Evolutionary conservation across 1,140 invertebrate genomes (phyloP).

Genomic region (Aricia agestis): DNA sequence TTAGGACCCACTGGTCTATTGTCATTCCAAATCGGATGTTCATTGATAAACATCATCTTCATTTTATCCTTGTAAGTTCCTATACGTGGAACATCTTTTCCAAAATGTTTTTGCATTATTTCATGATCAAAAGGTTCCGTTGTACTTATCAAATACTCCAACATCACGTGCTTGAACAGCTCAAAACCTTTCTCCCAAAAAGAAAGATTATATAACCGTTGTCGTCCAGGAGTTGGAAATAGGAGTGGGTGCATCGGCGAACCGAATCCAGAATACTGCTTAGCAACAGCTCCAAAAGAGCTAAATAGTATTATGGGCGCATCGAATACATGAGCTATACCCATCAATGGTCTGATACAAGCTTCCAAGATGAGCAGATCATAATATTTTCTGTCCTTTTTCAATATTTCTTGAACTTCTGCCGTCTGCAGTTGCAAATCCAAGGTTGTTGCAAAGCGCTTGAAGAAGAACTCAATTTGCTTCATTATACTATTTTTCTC

Average conservation of each 20-base stretch:
- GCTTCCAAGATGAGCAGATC: slow-evolving; percentile 55
- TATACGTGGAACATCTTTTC: slow-evolving; percentile 50
- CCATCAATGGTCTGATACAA: slow-evolving; percentile 31
- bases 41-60: slow-evolving; percentile 75
- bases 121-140: slow-evolving; percentile 20
- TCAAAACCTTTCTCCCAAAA: slow-evolving; percentile 47
- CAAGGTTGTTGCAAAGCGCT: slow-evolving; percentile 30
- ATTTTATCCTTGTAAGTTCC: slow-evolving; percentile 66
- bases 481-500: slow-evolving; percentile 21
- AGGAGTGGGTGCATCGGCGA: slow-evolving; percentile 66
- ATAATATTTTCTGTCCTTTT: slow-evolving; percentile 39
- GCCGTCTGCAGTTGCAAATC: slow-evolving; percentile 39
- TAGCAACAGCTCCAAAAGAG: slow-evolving; percentile 39
- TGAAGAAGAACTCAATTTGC: slow-evolving; percentile 26
- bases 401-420: slow-evolving; percentile 44
- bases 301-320: slow-evolving; percentile 61
- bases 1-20: slow-evolving; percentile 67
- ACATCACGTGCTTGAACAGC: slow-evolving; percentile 32
- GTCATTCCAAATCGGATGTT: slow-evolving; percentile 65
- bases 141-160: not conserved
- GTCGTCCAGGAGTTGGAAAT: slow-evolving; percentile 55
- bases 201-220: slow-evolving; percentile 36
- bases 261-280: slow-evolving; percentile 49
- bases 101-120: slow-evolving; percentile 51
- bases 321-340: slow-evolving; percentile 54